phyloP scores from a whole-genome alignment of 2,113 vertebrate species.

The Carlito syrichta region DNA sequence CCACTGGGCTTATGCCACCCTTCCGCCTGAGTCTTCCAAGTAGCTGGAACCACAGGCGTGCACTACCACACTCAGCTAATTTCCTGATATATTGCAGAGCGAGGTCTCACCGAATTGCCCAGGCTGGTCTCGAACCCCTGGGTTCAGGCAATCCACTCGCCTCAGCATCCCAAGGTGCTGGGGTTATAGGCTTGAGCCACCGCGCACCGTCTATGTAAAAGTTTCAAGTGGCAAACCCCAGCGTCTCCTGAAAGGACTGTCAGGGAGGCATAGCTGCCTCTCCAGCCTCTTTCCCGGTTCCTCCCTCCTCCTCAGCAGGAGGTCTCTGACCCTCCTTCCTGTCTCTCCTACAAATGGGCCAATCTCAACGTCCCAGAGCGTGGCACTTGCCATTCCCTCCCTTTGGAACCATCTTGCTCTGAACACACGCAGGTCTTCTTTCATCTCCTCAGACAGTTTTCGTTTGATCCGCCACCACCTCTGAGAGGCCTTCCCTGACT shows the following conservation, averaged over 20 bases:
- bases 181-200: too few species aligned
- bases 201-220: too few species aligned
- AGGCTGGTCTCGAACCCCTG: too few species aligned
- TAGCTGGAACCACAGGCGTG: too few species aligned
- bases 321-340: neutral
- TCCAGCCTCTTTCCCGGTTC: neutral
- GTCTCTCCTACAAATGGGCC: neutral
- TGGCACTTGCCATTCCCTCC: accelerated
- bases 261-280: neutral
- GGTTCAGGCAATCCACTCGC: too few species aligned
- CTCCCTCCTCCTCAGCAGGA: too few species aligned
- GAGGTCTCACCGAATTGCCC: too few species aligned
- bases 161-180: too few species aligned
- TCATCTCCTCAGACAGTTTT: neutral
- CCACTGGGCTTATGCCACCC: too few species aligned
- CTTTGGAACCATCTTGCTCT: neutral
- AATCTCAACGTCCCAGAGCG: neutral
- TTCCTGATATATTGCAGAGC: too few species aligned
- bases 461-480: neutral
- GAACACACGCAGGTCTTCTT: accelerated
- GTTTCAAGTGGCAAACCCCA: neutral
- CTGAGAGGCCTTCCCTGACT: neutral
- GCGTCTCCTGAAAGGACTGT: neutral
- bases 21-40: too few species aligned
- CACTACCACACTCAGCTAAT: too few species aligned